Percentiles rank a stretch among this genome's conserved stretches.
Evolutionary conservation across 2,113 vertebrate species (phyloP).

Genomic region (Dermatemys mawii): DNA sequence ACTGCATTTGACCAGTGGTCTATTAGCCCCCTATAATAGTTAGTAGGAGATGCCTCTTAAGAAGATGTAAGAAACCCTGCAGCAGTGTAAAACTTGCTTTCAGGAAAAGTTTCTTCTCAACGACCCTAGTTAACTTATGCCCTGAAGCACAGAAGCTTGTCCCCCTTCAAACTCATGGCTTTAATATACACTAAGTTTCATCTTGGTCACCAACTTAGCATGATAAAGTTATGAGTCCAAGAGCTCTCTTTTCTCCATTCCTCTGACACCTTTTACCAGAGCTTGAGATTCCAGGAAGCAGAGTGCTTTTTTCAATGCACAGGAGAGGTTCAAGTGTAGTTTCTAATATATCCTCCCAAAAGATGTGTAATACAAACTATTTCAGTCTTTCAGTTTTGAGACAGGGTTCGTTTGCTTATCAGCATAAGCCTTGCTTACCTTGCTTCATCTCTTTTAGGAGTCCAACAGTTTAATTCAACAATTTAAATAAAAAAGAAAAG

Average conservation of each 20-base stretch:
- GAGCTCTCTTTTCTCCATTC: not conserved
- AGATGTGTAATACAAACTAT: not conserved
- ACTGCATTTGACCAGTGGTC: not conserved
- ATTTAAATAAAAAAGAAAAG: not conserved
- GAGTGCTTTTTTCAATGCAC: not conserved
- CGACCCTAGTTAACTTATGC: not conserved
- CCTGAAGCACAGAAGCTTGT: not conserved
- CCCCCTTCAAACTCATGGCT: not conserved
- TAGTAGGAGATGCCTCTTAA: not conserved
- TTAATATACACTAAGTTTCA: not conserved
- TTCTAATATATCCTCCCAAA: not conserved
- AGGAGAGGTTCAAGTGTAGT: fast-evolving
- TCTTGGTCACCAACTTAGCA: not conserved
- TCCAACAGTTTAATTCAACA: not conserved
- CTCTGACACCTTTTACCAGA: not conserved
- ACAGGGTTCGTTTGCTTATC: not conserved
- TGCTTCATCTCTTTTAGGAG: not conserved
- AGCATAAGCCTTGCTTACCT: not conserved
- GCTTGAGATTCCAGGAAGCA: not conserved
- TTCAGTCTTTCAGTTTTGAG: not conserved
- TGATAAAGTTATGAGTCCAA: not conserved
- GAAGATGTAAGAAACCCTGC: not conserved
- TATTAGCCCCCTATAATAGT: not conserved
- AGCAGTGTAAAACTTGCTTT: not conserved
- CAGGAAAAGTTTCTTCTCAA: not conserved